Conservation (phyloP, 2,888 invertebrate species). For the Cheilosia scutellata region DNA sequence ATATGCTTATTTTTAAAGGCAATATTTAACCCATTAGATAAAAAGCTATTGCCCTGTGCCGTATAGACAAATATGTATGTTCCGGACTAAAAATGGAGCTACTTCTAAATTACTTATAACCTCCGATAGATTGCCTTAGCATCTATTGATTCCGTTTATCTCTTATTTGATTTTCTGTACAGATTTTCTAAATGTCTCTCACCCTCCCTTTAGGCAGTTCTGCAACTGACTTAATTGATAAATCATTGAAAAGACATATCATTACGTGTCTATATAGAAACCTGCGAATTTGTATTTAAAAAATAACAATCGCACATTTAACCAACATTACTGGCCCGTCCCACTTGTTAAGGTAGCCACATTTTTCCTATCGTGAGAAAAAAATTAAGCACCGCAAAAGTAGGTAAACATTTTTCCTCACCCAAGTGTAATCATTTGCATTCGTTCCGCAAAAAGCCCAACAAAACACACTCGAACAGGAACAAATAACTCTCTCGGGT, state of each 20-base stretch:
- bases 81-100: too few relatives aligned
- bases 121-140: too few relatives aligned
- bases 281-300: conserved; percentile 9
- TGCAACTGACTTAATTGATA: conserved; percentile 24
- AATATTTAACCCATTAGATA: too few relatives aligned
- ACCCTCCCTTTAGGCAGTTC: background rate
- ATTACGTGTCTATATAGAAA: background rate
- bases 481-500: conserved; percentile 52
- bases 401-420: conserved; percentile 38
- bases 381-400: conserved; percentile 32
- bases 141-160: too few relatives aligned
- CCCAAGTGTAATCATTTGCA: conserved; percentile 42
- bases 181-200: too few relatives aligned
- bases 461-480: conserved; percentile 28
- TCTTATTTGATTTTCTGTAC: too few relatives aligned
- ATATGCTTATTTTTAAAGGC: too few relatives aligned
- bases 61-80: too few relatives aligned
- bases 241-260: background rate
- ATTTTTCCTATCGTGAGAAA: conserved; percentile 43
- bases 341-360: conserved; percentile 12
- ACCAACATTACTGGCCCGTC: conserved; percentile 15
- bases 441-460: conserved; percentile 22
- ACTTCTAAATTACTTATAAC: too few relatives aligned
- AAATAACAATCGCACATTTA: conserved; percentile 28
- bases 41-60: too few relatives aligned